Base-by-base conservation (phyloP, 2,888 invertebrate species). In the Eledone cirrhosa region DNA sequence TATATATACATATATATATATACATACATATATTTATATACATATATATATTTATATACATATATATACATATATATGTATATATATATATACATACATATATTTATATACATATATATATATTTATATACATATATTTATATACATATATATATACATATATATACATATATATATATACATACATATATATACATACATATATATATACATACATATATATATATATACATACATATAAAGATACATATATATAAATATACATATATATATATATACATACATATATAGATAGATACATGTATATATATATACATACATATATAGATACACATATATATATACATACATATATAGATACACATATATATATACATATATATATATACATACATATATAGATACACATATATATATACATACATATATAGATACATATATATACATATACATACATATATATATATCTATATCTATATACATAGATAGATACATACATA, bases 171-270 rank as follows among this genome's bases (percentile, higher is more conserved):
- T 29, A 13, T 31, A 29, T 29, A 5, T 67, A 31, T 29, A 24
- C 27, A 24, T 67, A 24, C 14, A 14, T 67, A 33, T 31, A 13
- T 14, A 33, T 69, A 29, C 14, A 5, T 69, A 22, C 29, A 31
- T 14, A 29, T 29, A n/a, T 65, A 27, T 16, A 65, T 16, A 24
- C 1, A 65, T 65, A 4, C 24, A 65, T 65, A 65, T 65, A 65
- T 65, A 14, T 65, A 65, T 65, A 65, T 65, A 65, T 24, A 65
- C 24, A 65, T 65, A 65, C 24, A 65, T 65, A 65, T 65, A 65
- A 24, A 65, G 1, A 24, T 65, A 65, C 29, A 65, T 24, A 27
- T n/a, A 3, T 13, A 8, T 65, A 13, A 24, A 11, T 27, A 27
- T 5, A 27, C 27, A 5, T 63, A 22, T 63, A 8, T 7, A 27